Evolutionary conservation across 35 echinoderm and acorn worm genomes (phyloP), one percentile per base, ranked within the genome.

Genomic region (Nesometra sesokonis): DNA sequence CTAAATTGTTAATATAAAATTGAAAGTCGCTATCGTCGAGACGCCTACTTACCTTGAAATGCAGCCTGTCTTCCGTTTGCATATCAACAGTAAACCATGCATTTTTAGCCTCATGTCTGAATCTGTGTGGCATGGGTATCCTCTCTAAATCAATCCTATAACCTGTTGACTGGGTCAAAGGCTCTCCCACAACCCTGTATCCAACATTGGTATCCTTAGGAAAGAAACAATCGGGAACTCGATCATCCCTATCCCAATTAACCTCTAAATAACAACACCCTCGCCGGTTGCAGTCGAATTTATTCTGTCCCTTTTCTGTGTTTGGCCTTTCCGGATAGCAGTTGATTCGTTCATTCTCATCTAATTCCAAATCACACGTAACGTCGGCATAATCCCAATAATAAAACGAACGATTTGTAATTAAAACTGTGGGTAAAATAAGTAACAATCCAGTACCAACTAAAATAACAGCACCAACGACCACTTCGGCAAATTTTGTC

Each of bases 261-360:
- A 93, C 90, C 31, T 84, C 33, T 32, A 84, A 38, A 35, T 40
- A 97, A 67, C 94, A 97, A 32, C 94, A 97, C 0, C 94, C 94
- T 21, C 94, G 36, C 46, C 85, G 78, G 36, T 87, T 37, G 32
- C 94, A 97, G 23, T 67, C 52, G 21, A 67, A 67, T 19, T 11
- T 19, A 67, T 67, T 67, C 52, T 67, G 52, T 1, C 52, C 52
- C 83, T 89, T 52, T 0, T 89, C 38, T 30, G 86, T 78, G 15
- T 91, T 97, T 17, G 94, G 94, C 57, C 47, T 87, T 32, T 97
- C 94, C 30, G 94, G 94, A 40, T 88, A 97, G 57, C 94, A 97
- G 31, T 97, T 82, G 77, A 97, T 85, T 40, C 90, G 47, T 30
- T 92, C 86, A 81, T 93, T 89, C 78, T 93, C 88, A 13, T 88